Evolutionary conservation across 2,888 invertebrate species (phyloP), one percentile per base, ranked within the genome.

Genomic region (Gymnocheta viridis): DNA sequence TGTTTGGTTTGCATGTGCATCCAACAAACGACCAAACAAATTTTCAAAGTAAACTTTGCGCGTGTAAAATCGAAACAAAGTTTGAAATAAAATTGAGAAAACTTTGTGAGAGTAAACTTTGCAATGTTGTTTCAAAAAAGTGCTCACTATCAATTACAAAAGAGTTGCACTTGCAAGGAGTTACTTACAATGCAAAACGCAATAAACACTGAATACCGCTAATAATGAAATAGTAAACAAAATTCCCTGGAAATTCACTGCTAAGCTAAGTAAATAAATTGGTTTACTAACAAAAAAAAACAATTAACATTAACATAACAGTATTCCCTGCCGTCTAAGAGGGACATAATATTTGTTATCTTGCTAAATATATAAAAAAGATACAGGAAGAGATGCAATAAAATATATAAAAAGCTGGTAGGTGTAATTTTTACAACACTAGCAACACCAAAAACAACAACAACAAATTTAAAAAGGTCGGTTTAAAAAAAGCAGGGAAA

Each of bases 261-360:
- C 22, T 67, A 32, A 32, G 14, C 14, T 54, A 69, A 62, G 22
- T 38, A 82, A 82, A 73, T 64, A 82, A 73, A 74, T 74, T 74
- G 49, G 56, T 60, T 79, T 64, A 27, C 70, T 56, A 41, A 56
- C 17, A 19, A 4, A 10, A 35, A 51, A 60, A 12, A 35, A 29
- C 69, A 62, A 27, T 22, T 24, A 47, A 32, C 32, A 4, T 17
- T 2, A 17, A 1, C 27, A 58, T n/a, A n/a, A 9, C 47, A 27
- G 10, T 41, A 22, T n/a, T 27, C 14, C n/a, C 22, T 5, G 19
- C 24, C 44, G n/a, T 47, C 17, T 24, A 17, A 58, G 22, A 49
- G 29, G n/a, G 14, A 35, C 29, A 12, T n/a, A 35, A 38, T 51
- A 49, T 29, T 47, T 67, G 41, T 22, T 66, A 66, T 51, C 41